A percentile compares a stretch with the other conserved stretches of the same genome.
These are phyloP conservation scores for Lophura nycthemera DNA, from an alignment of 2,113 vertebrate genomes.

Conservation along the genomic window DNA sequence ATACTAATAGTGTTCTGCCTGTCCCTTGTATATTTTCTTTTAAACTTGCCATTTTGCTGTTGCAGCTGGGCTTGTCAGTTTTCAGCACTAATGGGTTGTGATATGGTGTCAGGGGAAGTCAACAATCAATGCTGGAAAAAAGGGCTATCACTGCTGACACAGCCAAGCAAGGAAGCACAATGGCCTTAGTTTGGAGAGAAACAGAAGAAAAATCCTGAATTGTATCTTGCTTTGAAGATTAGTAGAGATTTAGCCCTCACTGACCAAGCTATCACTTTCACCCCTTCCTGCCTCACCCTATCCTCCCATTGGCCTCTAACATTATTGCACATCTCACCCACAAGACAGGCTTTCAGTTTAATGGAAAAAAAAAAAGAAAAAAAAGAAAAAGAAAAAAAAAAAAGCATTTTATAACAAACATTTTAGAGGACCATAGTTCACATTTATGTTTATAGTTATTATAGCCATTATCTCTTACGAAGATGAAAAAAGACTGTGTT, in stretches of 20 bases:
- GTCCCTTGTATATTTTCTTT: conserved; percentile 73
- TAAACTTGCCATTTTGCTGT: conserved; percentile 79
- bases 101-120: conserved; percentile 83
- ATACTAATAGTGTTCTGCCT: conserved; percentile 58
- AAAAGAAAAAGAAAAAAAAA: neutral
- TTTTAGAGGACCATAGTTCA: conserved; percentile 17
- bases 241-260: conserved; percentile 64
- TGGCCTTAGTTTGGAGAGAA: conserved; percentile 67
- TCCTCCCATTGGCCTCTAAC: conserved; percentile 12
- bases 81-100: conserved; percentile 83
- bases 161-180: conserved; percentile 74
- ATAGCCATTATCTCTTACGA: conserved; percentile 21
- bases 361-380: neutral
- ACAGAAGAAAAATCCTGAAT: conserved; percentile 70
- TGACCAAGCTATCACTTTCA: conserved; percentile 49
- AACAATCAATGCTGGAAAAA: conserved; percentile 79
- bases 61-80: conserved; percentile 81
- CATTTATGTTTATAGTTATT: neutral
- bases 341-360: conserved; percentile 8
- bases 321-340: neutral
- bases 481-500: neutral
- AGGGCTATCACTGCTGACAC: conserved; percentile 74
- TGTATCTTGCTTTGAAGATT: conserved; percentile 76
- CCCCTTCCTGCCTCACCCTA: conserved; percentile 33
- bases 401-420: neutral